Conservation (phyloP, 2,888 invertebrate genomes). For the Conistra vaccinii region DNA sequence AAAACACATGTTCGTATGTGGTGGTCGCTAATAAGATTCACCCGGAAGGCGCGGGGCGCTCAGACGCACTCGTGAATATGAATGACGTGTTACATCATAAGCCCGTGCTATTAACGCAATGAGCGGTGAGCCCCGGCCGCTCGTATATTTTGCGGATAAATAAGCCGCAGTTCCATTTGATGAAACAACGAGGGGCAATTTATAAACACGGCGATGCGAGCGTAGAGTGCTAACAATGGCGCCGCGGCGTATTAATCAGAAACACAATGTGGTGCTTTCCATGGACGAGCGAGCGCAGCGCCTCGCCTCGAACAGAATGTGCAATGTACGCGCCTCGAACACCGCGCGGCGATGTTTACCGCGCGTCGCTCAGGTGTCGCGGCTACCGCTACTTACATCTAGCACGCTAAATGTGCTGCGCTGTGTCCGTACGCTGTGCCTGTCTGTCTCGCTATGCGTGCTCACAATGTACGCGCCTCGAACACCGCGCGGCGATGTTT, state of each 20-base stretch:
- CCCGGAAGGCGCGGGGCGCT: neutral
- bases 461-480: too few species aligned
- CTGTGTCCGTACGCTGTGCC: neutral
- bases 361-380: conserved; percentile 10
- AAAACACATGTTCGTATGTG: neutral
- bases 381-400: conserved; percentile 1
- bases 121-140: conserved; percentile 10
- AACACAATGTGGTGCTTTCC: conserved; percentile 13
- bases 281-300: neutral
- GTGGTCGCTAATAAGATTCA: neutral
- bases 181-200: conserved; percentile 60
- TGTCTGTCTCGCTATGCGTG: too few species aligned
- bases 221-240: conserved; percentile 42
- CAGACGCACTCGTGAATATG: conserved; percentile 4
- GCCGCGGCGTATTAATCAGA: conserved; percentile 47
- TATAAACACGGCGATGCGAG: conserved; percentile 51
- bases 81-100: conserved; percentile 16
- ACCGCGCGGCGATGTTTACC: neutral
- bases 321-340: conserved; percentile 8
- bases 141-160: conserved; percentile 53
- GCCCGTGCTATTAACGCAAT: conserved; percentile 39
- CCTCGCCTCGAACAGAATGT: conserved; percentile 19
- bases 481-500: neutral
- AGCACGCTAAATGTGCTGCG: neutral
- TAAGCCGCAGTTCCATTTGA: conserved; percentile 57